Evolutionary conservation across 1,140 invertebrate genomes (phyloP).

Genomic region (Drosophila kepulauana): DNA sequence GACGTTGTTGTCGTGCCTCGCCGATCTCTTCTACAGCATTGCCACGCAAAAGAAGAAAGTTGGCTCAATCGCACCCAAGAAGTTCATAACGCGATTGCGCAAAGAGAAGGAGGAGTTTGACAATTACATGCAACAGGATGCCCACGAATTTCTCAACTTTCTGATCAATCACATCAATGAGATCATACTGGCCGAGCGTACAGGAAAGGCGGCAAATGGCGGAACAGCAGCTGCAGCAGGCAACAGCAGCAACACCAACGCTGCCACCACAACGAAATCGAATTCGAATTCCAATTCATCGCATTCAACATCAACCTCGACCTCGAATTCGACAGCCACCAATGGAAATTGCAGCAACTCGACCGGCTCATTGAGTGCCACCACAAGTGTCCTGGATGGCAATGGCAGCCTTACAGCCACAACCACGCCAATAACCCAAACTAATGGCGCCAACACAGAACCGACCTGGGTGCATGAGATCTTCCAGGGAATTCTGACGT

Average conservation of each 20-base stretch:
- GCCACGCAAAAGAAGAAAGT: constrained; percentile 99
- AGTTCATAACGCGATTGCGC: constrained; percentile 98
- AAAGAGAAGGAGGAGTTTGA: constrained; percentile 99
- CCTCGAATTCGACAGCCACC: constrained; percentile 73
- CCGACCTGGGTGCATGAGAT: constrained; percentile 99
- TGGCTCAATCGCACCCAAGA: constrained; percentile 99
- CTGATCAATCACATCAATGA: constrained; percentile 98
- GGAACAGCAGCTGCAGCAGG: constrained; percentile 46
- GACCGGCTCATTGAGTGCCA: constrained; percentile 72
- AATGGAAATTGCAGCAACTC: constrained; percentile 86
- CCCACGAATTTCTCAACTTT: constrained; percentile 99
- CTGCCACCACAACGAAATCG: constrained; percentile 46
- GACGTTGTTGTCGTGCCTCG: constrained; percentile 98
- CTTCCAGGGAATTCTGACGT: constrained; percentile 99
- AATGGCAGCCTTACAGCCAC: constrained; percentile 63
- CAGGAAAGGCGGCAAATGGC: constrained; percentile 81
- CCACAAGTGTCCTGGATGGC: constrained; percentile 64
- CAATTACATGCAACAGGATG: constrained; percentile 99
- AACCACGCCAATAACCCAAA: constrained; percentile 57
- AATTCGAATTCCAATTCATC: constrained; percentile 70
- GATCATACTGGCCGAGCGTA: constrained; percentile 94
- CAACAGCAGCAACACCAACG: constrained; percentile 18
- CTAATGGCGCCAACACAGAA: constrained; percentile 88
- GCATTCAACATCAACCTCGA: constrained; percentile 80
- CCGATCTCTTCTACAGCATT: constrained; percentile 99